Evolutionary conservation across 2,113 vertebrate species (phyloP), one percentile per base, ranked within the genome.

Genomic region (Amblyornis subalaris): DNA sequence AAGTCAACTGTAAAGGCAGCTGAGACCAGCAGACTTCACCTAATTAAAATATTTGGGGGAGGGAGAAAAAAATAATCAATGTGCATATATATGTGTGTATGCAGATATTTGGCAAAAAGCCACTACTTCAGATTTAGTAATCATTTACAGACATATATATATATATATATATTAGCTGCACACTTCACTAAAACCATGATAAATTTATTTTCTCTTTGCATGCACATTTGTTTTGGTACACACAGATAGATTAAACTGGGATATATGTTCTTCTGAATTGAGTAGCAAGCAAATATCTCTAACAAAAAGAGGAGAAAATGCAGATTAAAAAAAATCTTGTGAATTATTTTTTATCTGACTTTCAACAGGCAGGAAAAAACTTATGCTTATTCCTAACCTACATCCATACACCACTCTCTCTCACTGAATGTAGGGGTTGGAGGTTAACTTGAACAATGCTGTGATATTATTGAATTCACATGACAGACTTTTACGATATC

Each of bases 1-100:
- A 89, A 84, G 79, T 95, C 89, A 94, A 80, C 87, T 94, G 64
- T 71, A 85, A 96, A 95, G 95, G 92, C 95, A 97, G 96, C 96
- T 95, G 94, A 95, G 93, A 88, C 80, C 85, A 95, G 88, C 60
- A 87, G 84, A 69, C 78, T 77, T 62, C 51, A 33, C 73, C 75
- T 89, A 84, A 94, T 88, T 92, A 81, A 77, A 89, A 93, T 91
- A 85, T 16, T 60, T 50, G 40, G 48, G 74, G 70, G 48, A 74
- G 14, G 18, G 23, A 53, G 33, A 8, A 36, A 40, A 89, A 62
- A 75, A n/a, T 10, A 62, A 57, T 76, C 70, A 40, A 60, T 29
- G 22, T 60, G 23, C 51, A 50, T 35, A 33, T 54, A 33, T 55
- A 47, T 20, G 14, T 20, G 14, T 1, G 6, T 65, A 61, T 29